Conservation (phyloP, 2,888 invertebrate species). For the Lasius platythorax region DNA sequence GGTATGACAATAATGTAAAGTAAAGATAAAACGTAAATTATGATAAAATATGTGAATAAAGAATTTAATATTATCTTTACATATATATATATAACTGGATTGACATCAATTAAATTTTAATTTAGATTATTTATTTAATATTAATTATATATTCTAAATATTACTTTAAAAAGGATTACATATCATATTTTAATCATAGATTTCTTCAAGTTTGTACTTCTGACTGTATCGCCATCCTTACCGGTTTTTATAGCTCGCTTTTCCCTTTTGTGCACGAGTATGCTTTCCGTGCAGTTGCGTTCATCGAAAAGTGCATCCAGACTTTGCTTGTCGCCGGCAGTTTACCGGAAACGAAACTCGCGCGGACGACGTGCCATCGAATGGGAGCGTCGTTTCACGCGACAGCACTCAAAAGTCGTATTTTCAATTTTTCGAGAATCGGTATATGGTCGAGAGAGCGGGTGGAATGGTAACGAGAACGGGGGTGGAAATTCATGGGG, state of each 20-base stretch:
- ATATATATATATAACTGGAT: not conserved
- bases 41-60: not conserved
- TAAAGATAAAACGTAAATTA: conserved; percentile 12
- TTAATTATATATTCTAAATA: not conserved
- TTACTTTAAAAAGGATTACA: not conserved
- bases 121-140: not conserved
- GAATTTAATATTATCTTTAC: conserved; percentile 31
- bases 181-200: not conserved
- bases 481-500: conserved; percentile 10
- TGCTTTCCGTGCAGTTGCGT: conserved; percentile 56
- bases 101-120: not conserved
- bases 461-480: conserved; percentile 20
- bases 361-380: conserved; percentile 56
- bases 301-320: conserved; percentile 62
- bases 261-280: conserved; percentile 59
- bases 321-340: conserved; percentile 63
- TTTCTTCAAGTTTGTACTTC: conserved; percentile 63
- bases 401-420: conserved; percentile 53
- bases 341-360: conserved; percentile 66
- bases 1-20: not conserved
- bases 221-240: conserved; percentile 56
- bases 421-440: conserved; percentile 53
- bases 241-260: conserved; percentile 65
- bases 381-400: conserved; percentile 61
- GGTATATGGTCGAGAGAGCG: conserved; percentile 14